A percentile compares a stretch with the other conserved stretches of the same genome.
Conservation (phyloP, 2,113 vertebrate genomes). For the Rhea pennata region DNA sequence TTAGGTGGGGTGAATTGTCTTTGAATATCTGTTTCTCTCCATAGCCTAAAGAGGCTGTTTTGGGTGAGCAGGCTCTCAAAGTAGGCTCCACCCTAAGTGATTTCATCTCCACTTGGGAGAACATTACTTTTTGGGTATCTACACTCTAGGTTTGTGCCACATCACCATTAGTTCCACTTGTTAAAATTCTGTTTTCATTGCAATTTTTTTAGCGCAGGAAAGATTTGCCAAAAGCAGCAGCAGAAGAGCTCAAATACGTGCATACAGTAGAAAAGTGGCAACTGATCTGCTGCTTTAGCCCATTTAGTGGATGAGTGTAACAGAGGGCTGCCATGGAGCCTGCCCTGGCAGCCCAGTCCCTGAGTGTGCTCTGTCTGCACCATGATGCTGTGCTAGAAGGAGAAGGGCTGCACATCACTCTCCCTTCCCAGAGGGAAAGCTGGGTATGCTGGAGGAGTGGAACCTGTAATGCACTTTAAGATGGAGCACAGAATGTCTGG, state of each 20-base stretch:
- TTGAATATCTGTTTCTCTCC: neutral
- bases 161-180: neutral
- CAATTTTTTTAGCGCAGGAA: neutral
- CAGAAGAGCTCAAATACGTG: neutral
- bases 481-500: too few relatives aligned
- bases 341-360: neutral
- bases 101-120: neutral
- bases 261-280: neutral
- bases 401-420: too few relatives aligned
- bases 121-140: neutral
- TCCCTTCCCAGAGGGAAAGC: too few relatives aligned
- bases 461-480: too few relatives aligned
- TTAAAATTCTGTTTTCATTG: neutral
- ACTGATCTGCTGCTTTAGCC: neutral
- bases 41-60: neutral
- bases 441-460: too few relatives aligned
- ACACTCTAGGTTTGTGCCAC: too few relatives aligned
- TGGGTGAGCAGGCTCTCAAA: neutral
- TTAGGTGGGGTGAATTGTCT: neutral
- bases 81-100: neutral
- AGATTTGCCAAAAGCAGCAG: neutral
- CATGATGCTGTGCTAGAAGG: neutral
- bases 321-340: neutral
- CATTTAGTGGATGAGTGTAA: neutral
- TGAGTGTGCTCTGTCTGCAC: neutral